Evolutionary conservation across 2,113 vertebrate species (phyloP).

Genomic region (Rhabdomys dilectus): DNA sequence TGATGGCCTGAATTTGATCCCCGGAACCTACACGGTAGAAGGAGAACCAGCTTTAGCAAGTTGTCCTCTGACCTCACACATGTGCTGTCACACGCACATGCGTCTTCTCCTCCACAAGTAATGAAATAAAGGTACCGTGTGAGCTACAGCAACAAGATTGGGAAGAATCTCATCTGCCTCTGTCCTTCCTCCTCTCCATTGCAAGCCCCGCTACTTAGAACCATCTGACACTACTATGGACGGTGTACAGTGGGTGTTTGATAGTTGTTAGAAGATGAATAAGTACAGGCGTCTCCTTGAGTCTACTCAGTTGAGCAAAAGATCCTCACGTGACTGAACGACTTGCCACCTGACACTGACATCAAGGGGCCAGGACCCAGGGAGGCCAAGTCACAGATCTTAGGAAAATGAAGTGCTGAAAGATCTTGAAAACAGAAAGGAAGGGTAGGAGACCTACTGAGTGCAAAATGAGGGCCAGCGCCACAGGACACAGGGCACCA

Average conservation of each 20-base stretch:
- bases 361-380: background rate
- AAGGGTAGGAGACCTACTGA: background rate
- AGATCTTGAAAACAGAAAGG: background rate
- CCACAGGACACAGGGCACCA: background rate
- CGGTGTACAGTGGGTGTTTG: background rate
- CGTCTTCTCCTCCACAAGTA: background rate
- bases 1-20: background rate
- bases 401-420: background rate
- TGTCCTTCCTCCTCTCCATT: rapidly evolving
- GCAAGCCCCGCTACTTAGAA: background rate
- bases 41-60: background rate
- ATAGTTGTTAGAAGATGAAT: background rate
- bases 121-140: background rate
- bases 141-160: background rate
- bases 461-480: background rate
- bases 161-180: background rate
- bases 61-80: background rate
- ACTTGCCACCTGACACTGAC: background rate
- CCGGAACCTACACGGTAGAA: background rate
- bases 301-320: background rate
- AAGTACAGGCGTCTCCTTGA: background rate
- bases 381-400: background rate
- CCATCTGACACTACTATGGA: background rate
- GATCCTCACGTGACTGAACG: background rate
- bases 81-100: background rate